Evolutionary conservation across 2,113 vertebrate species (phyloP), one percentile per base, ranked within the genome.

Genomic region (Microcebus jonahi): DNA sequence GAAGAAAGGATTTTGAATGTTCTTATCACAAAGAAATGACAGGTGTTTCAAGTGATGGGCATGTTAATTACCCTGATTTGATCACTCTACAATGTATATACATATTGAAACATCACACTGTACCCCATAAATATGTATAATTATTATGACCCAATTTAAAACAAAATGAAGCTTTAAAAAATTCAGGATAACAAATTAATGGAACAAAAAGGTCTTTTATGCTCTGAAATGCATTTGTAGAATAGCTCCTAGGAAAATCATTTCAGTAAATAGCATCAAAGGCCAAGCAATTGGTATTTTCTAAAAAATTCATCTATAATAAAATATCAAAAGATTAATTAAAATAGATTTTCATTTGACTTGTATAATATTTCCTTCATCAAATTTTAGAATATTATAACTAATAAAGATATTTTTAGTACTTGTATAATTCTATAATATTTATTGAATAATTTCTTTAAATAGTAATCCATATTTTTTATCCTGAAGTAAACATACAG

Each of bases 301-400:
- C 70, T 90, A 82, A 61, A 88, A 85, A 21, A 68, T 6, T 31
- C n/a, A 55, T 13, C 18, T 71, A 25, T 36, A 79, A 59, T 61
- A 73, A 95, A 79, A 42, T 27, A 71, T n/a, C 13, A 73, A 82
- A 75, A 71, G 42, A 65, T 27, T 71, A 77, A 88, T 70, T 75
- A 83, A 73, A 71, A 73, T 63, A 90, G 80, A 96, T 70, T 86
- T 14, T 31, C 20, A 50, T 14, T 96, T 91, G 25, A 71, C 2
- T 48, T 90, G 15, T 27, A 2, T 48, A 94, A 70, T 85, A 70
- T 31, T 82, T 88, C 45, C 18, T 83, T 36, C 25, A 93, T n/a
- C 59, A 96, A 71, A 80, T 86, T 93, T 93, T 93, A 82, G 39
- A 86, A n/a, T 42, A 85, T 45, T 76, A 34, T 65, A 88, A 92